Conservation (phyloP, 2,797 vertebrate species). For the Amblyraja radiata region DNA sequence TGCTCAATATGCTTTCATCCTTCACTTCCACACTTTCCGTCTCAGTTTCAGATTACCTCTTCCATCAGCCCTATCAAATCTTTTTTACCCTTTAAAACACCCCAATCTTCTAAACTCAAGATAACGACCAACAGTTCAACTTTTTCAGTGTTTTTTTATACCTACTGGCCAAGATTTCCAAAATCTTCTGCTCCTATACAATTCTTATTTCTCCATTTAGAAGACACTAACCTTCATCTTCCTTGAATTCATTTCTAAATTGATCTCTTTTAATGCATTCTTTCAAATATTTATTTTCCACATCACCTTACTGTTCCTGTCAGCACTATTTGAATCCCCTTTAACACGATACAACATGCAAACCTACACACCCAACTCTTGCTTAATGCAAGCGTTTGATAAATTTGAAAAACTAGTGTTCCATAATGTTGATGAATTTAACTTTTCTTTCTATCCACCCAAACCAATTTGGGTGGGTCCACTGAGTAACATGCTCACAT, state of each 20-base stretch:
- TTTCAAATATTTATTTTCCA: not conserved
- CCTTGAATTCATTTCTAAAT: too few species aligned
- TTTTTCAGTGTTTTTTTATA: too few species aligned
- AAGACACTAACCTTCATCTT: too few species aligned
- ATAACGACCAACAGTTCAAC: not conserved
- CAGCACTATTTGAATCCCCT: not conserved
- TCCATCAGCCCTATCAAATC: not conserved
- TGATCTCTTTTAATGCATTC: too few species aligned
- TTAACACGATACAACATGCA: not conserved
- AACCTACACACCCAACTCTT: not conserved
- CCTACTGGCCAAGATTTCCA: too few species aligned
- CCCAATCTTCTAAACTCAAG: not conserved
- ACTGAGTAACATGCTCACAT: too few species aligned
- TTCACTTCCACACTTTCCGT: too few species aligned
- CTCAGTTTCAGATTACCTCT: not conserved
- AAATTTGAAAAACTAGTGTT: not conserved
- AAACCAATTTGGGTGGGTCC: not conserved
- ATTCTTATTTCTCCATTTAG: too few species aligned
- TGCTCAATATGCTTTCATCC: too few species aligned
- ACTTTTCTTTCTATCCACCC: not conserved
- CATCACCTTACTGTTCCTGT: not conserved
- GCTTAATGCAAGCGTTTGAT: not conserved
- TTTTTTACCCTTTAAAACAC: not conserved
- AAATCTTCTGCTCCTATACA: too few species aligned
- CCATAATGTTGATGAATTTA: not conserved